Evolutionary conservation across 1,140 invertebrate genomes (phyloP), one percentile per base, ranked within the genome.

Genomic region (Saccostrea echinata): DNA sequence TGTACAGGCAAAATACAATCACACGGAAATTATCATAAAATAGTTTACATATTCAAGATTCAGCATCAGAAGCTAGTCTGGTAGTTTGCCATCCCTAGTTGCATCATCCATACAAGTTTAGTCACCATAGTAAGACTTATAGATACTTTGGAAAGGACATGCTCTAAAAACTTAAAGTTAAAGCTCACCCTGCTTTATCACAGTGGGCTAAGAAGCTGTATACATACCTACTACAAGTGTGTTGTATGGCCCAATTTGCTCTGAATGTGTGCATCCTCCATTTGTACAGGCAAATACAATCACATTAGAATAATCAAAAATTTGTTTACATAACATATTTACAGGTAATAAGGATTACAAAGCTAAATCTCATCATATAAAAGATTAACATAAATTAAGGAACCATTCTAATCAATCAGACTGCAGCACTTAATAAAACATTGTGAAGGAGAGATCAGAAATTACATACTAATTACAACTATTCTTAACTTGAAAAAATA

Each of bases 251-350:
- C 85, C 85, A 51, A 52, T 51, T 12, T 43, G 64, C 3, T 16
- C 16, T 13, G 85, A 80, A 8, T 76, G 52, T 55, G 85, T 30
- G 53, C 85, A 86, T 33, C 85, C 85, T 80, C 85, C 85, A 24
- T 12, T 68, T 27, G 85, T 86, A 86, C 85, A 86, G 1, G 53
- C 71, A 55, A 86, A 68, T 3, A 33, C n/a, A 33, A 76, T 55
- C 21, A 86, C 64, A 3, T 68, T 86, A 33, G 8, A 85, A 85
- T 24, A 71, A 1, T 43, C 35, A 43, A 21, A 85, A 18, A 84
- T 3, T 76, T 1, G n/a, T 76, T 11, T 24, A 11, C 0, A 55
- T 18, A 57, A 16, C 6, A 52, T 30, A 18, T 52, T 4, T 13
- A 83, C 35, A 24, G 9, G 8, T n/a, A n/a, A 21, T 8, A 33